phyloP scores from a whole-genome alignment of 1,140 invertebrate species.

The Eurosta solidaginis region DNA sequence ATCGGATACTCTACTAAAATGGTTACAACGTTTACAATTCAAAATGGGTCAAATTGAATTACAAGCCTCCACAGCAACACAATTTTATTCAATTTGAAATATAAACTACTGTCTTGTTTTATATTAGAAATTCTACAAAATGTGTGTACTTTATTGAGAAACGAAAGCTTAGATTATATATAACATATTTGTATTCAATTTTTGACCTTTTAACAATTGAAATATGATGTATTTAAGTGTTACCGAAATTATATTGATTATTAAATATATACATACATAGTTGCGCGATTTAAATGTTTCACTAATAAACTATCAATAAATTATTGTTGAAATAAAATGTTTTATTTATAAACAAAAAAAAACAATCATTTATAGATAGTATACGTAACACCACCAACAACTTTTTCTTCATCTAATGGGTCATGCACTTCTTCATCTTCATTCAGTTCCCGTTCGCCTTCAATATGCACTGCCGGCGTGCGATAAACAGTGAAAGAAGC shows the following conservation, averaged over 20 bases:
- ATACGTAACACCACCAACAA: slow-evolving; percentile 45
- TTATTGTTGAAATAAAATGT: slow-evolving; percentile 31
- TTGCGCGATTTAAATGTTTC: not conserved
- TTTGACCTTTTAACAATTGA: not conserved
- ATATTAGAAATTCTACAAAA: not conserved
- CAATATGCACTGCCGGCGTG: slow-evolving; percentile 42
- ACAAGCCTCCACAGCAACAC: slow-evolving; percentile 80
- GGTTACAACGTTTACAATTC: slow-evolving; percentile 92
- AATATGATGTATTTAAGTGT: not conserved
- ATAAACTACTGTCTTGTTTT: not conserved
- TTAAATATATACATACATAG: not conserved
- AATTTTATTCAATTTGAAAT: slow-evolving; percentile 58
- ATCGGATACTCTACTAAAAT: slow-evolving; percentile 70
- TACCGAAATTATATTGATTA: too few relatives aligned
- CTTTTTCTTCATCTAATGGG: slow-evolving; percentile 39
- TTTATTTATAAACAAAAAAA: not conserved
- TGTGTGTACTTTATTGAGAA: not conserved
- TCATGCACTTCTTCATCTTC: slow-evolving; percentile 50
- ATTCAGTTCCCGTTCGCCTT: slow-evolving; percentile 41
- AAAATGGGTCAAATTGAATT: slow-evolving; percentile 98
- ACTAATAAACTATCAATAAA: slow-evolving; percentile 34
- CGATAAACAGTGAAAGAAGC: slow-evolving; percentile 49
- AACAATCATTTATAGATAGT: slow-evolving; percentile 36
- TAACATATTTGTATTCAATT: not conserved
- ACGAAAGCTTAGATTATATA: not conserved